These are phyloP conservation scores for Theropithecus gelada DNA, from an alignment of 2,113 vertebrate genomes.

Conservation along the genomic window DNA sequence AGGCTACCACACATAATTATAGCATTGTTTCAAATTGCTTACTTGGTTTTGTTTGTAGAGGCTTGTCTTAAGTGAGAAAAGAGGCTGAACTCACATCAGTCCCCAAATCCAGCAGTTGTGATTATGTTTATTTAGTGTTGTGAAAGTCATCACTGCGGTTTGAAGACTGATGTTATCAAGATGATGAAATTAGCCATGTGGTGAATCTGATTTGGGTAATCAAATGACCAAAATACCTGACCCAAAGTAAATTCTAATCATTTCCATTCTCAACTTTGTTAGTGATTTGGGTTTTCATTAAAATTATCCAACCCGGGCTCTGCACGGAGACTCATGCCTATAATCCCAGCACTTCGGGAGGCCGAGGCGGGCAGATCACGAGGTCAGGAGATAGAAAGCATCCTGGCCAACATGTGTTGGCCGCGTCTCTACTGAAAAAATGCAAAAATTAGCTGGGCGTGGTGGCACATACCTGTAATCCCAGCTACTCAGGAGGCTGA, in stretches of 20 bases:
- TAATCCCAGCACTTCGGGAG: too few species aligned
- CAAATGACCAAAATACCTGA: slow-evolving; percentile 34
- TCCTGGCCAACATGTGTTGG: too few species aligned
- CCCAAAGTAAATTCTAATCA: slow-evolving; percentile 26
- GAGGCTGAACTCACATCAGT: neutral
- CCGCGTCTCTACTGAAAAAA: too few species aligned
- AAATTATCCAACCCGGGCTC: neutral
- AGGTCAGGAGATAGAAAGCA: too few species aligned
- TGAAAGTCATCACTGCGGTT: neutral
- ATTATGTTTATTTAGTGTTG: neutral
- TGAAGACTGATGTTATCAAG: neutral
- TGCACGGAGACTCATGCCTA: too few species aligned
- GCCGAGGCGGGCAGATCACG: too few species aligned
- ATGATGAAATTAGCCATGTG: slow-evolving; percentile 16
- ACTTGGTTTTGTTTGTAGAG: slow-evolving; percentile 23
- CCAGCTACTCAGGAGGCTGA: too few species aligned
- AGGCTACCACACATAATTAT: neutral
- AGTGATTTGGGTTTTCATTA: slow-evolving; percentile 17
- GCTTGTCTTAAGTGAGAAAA: neutral
- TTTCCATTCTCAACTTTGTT: slow-evolving; percentile 31
- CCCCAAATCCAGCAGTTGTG: neutral
- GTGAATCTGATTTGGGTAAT: slow-evolving; percentile 29
- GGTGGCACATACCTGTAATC: too few species aligned
- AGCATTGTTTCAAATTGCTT: neutral
- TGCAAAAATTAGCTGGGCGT: too few species aligned